A percentile compares a stretch with the other conserved stretches of the same genome.
Evolutionary conservation across 2,888 invertebrate genomes (phyloP).

Genomic region (Stictocephala bisonia): DNA sequence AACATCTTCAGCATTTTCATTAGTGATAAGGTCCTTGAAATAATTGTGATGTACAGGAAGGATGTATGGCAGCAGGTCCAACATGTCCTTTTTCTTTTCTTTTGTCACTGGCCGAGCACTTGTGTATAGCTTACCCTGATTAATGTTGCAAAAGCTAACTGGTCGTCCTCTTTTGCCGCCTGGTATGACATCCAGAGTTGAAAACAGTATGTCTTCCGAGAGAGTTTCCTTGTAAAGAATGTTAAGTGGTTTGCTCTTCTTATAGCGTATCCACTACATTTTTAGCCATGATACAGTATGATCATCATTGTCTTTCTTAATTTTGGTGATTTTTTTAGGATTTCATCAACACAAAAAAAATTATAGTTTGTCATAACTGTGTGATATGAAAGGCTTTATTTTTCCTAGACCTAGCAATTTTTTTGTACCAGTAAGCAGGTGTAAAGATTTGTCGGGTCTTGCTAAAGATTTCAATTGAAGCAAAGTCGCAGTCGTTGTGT

Average conservation of each 20-base stretch:
- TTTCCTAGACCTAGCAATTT: constrained; percentile 12
- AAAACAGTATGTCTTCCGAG: constrained; percentile 25
- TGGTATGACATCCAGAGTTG: constrained; percentile 23
- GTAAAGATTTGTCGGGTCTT: constrained; percentile 6
- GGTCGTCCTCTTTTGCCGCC: constrained; percentile 21
- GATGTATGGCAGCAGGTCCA: constrained; percentile 24
- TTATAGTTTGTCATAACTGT: constrained; percentile 5
- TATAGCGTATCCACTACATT: constrained; percentile 34
- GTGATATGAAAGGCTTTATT: constrained; percentile 23
- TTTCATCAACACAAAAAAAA: constrained; percentile 7
- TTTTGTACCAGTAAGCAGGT: constrained; percentile 31
- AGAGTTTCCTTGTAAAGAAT: constrained; percentile 40
- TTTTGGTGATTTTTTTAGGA: constrained; percentile 2
- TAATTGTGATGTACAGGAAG: constrained; percentile 27
- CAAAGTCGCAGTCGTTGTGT: constrained; percentile 37
- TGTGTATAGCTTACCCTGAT: constrained; percentile 6
- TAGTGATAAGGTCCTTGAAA: constrained; percentile 3
- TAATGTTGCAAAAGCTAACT: not conserved
- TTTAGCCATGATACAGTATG: constrained; percentile 24
- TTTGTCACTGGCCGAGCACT: constrained; percentile 1
- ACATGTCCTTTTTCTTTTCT: constrained; percentile 30
- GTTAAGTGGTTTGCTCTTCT: constrained; percentile 25
- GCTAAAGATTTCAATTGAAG: constrained; percentile 16
- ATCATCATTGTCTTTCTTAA: constrained; percentile 17
- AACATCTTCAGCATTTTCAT: constrained; percentile 10